Conservation (phyloP, 2,113 vertebrate genomes). For the Neogale vison region DNA sequence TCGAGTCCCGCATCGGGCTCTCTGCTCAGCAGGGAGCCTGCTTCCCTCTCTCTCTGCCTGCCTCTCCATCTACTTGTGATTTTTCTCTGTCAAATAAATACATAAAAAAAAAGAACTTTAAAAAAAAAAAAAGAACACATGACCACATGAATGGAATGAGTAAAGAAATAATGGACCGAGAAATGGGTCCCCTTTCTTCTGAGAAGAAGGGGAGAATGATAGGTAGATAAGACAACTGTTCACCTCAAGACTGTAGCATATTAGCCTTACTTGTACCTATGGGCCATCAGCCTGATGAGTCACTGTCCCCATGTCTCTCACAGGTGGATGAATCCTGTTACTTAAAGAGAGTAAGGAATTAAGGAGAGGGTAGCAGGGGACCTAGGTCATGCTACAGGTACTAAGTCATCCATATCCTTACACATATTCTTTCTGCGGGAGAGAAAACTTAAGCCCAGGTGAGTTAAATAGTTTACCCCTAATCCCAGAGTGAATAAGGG, state of each 20-base stretch:
- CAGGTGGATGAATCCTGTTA: background rate
- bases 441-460: background rate
- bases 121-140: too few species aligned
- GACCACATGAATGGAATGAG: background rate
- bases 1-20: too few species aligned
- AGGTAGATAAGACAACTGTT: background rate
- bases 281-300: background rate
- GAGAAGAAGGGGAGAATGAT: background rate
- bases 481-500: background rate
- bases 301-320: background rate
- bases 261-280: background rate
- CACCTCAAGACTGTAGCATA: background rate
- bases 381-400: background rate
- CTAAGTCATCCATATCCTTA: background rate
- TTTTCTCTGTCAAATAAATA: too few species aligned
- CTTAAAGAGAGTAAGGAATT: background rate
- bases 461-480: background rate
- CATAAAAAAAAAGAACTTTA: too few species aligned
- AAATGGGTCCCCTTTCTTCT: background rate
- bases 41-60: too few species aligned
- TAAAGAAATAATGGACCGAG: background rate
- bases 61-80: too few species aligned
- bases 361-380: background rate
- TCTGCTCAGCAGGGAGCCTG: too few species aligned
- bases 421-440: background rate